phyloP scores from a whole-genome alignment of 2,797 vertebrate genomes.

The Glyptemys insculpta region DNA sequence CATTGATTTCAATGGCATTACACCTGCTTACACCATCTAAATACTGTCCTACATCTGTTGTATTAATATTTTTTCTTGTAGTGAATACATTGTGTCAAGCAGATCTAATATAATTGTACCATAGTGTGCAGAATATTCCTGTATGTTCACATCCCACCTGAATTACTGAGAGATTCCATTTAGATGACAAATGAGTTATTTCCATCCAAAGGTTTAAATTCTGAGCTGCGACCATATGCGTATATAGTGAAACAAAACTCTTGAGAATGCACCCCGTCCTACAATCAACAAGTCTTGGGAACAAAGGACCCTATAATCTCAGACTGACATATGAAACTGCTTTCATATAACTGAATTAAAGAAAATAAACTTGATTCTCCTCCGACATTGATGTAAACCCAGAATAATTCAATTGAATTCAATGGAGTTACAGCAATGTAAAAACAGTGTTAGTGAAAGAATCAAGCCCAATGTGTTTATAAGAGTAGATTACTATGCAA shows the following conservation, averaged over 20 bases:
- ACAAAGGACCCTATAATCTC: background rate
- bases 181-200: background rate
- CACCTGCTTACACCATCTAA: background rate
- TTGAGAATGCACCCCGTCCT: background rate
- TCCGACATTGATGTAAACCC: background rate
- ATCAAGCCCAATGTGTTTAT: background rate
- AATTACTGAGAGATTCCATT: background rate
- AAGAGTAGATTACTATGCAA: background rate
- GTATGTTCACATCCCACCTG: background rate
- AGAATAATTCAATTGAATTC: background rate
- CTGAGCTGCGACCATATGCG: background rate
- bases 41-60: background rate
- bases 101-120: background rate
- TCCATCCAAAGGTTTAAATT: background rate
- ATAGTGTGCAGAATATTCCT: background rate
- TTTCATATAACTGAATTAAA: background rate
- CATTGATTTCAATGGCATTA: background rate
- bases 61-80: background rate
- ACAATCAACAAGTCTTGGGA: slow-evolving; percentile 1
- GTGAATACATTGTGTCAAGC: background rate
- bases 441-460: background rate
- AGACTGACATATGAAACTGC: background rate
- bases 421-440: background rate
- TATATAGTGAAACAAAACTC: background rate
- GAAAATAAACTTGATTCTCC: background rate